Evolutionary conservation across 2,113 vertebrate genomes (phyloP), one percentile per base, ranked within the genome.

Genomic region (Hassar affinis): DNA sequence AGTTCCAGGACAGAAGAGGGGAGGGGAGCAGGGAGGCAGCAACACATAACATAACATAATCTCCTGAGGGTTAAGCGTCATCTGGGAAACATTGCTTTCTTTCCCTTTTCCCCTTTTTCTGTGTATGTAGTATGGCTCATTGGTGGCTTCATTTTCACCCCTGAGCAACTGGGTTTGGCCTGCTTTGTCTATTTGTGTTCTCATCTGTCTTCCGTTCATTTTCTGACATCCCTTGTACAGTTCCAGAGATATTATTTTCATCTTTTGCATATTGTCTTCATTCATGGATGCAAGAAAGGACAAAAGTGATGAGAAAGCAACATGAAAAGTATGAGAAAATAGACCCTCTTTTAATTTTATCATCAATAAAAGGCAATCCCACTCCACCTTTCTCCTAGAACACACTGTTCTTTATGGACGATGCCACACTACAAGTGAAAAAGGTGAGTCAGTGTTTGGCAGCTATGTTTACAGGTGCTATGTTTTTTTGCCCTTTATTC

Each of bases 161-260:
- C 52, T 52, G 57, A 77, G 57, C 72, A 54, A 35, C 66, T 52
- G 71, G 18, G 57, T 57, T 69, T 54, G 69, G 78, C 69, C 20
- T 27, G 56, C 68, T 59, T 22, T 80, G 61, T 69, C 75, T 62
- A 61, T 81, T 74, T 49, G 17, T 57, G 47, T 68, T 54, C 64
- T 75, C 72, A 22, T 62, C 45, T 78, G 47, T 52, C 61, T 38
- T 56, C 25, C 17, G 57, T 38, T n/a, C n/a, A 52, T 85, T 72
- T 72, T 88, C 86, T 82, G 54, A 85, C 87, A 82, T 88, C 83
- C 84, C 82, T 61, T 61, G 33, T 45, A 54, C 15, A 33, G 54
- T 57, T 75, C 12, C 54, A 64, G 45, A 82, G 12, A 76, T 64
- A 64, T 52, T 20, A 22, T 75, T 62, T 75, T 64, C 57, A 76